Conservation (phyloP, 2,113 vertebrate genomes). For the Leptodactylus fuscus region DNA sequence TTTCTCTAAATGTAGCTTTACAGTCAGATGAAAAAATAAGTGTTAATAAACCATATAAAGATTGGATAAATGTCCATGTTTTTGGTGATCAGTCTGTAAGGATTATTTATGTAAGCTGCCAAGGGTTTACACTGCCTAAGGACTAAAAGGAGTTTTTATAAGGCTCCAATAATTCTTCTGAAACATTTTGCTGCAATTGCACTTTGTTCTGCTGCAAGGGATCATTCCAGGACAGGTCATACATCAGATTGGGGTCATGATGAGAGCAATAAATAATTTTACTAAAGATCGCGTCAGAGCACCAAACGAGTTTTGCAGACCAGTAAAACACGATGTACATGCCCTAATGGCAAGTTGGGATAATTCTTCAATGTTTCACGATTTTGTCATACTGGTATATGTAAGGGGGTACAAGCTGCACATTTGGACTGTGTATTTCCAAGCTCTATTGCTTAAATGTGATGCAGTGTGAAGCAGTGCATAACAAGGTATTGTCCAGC, state of each 20-base stretch:
- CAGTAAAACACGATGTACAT: not conserved
- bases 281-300: not conserved
- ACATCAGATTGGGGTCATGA: not conserved
- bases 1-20: not conserved
- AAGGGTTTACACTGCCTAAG: too few species aligned
- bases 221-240: not conserved
- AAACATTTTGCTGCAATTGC: not conserved
- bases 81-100: not conserved
- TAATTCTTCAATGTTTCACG: not conserved
- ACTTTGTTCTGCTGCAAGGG: not conserved
- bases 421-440: too few species aligned
- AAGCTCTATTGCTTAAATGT: too few species aligned
- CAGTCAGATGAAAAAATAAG: too few species aligned
- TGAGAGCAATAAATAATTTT: not conserved
- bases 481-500: too few species aligned
- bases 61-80: not conserved
- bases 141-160: not conserved
- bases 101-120: not conserved
- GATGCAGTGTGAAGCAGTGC: too few species aligned
- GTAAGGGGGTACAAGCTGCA: not conserved
- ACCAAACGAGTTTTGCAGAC: not conserved
- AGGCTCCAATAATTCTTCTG: not conserved
- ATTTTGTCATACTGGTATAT: not conserved
- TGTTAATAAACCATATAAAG: too few species aligned
- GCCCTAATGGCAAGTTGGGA: not conserved